These are phyloP conservation scores for Malurus cyaneus DNA, from an alignment of 2,113 vertebrate species.

Conservation along the genomic window DNA sequence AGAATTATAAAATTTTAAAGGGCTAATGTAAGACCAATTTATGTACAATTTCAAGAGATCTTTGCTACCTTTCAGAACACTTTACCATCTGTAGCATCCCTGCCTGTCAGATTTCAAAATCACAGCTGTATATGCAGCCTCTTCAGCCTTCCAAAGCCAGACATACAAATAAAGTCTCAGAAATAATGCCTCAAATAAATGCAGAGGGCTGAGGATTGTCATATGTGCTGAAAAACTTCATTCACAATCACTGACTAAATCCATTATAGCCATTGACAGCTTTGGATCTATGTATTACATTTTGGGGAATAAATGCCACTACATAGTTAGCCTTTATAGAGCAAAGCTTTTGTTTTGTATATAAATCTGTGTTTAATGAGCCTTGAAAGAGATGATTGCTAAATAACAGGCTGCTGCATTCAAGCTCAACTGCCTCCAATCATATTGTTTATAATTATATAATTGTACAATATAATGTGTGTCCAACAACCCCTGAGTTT, in stretches of 20 bases:
- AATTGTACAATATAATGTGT: constrained; percentile 60
- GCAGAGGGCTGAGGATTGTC: not conserved
- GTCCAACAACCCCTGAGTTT: constrained; percentile 56
- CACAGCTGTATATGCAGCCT: not conserved
- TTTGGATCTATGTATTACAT: not conserved
- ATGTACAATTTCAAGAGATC: not conserved
- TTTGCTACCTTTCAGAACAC: not conserved
- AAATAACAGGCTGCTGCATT: constrained; percentile 67
- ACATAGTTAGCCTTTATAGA: constrained; percentile 40
- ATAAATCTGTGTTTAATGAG: constrained; percentile 71
- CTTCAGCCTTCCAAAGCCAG: not conserved
- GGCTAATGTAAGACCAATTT: not conserved
- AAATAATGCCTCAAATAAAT: not conserved
- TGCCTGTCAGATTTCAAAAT: not conserved
- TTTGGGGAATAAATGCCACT: constrained; percentile 57
- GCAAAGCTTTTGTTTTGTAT: constrained; percentile 63
- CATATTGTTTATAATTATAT: constrained; percentile 71
- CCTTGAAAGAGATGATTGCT: constrained; percentile 72
- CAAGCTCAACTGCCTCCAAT: constrained; percentile 70
- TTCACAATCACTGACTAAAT: constrained; percentile 28
- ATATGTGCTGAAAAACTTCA: not conserved
- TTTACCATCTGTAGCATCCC: not conserved
- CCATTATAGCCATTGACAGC: not conserved
- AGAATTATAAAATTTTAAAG: not conserved
- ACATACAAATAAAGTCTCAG: not conserved